phyloP scores from a whole-genome alignment of 1,140 invertebrate genomes.

The Drosophila sp. region DNA sequence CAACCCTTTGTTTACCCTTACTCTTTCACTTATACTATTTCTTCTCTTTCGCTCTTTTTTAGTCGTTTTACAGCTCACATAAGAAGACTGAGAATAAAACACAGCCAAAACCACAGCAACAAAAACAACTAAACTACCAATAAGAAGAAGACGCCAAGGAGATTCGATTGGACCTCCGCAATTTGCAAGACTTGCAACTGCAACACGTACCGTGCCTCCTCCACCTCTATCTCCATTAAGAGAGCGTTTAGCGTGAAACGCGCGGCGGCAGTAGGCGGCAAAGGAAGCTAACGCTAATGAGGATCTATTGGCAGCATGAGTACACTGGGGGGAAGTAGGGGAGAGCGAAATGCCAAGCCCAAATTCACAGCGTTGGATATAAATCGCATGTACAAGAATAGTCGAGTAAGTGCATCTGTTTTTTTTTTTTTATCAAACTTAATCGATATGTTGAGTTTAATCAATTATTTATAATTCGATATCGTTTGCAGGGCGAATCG shows the following conservation, averaged over 20 bases:
- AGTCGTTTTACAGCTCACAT: constrained; percentile 47
- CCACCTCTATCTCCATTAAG: neutral
- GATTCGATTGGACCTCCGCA: constrained; percentile 9
- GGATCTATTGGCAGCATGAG: constrained; percentile 91
- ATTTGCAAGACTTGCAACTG: neutral
- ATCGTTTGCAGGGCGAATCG: constrained; percentile 90
- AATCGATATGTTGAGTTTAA: neutral
- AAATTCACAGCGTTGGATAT: constrained; percentile 98
- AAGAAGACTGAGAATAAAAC: constrained; percentile 52
- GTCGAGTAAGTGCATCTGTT: constrained; percentile 87
- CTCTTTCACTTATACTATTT: constrained; percentile 11
- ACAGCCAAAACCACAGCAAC: constrained; percentile 7
- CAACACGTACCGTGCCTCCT: constrained; percentile 1
- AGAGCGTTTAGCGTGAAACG: constrained; percentile 61
- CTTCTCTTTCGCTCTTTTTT: constrained; percentile 13
- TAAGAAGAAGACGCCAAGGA: neutral
- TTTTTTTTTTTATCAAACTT: neutral
- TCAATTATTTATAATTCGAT: neutral
- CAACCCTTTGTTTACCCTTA: constrained; percentile 5
- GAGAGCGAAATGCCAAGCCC: constrained; percentile 88
- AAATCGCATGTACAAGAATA: constrained; percentile 97
- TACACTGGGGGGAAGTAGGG: constrained; percentile 96
- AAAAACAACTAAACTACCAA: constrained; percentile 12
- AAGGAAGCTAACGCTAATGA: constrained; percentile 85
- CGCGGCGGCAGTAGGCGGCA: constrained; percentile 75